Base-by-base conservation (phyloP, 2,113 vertebrate species). In the Lycocorax pyrrhopterus region DNA sequence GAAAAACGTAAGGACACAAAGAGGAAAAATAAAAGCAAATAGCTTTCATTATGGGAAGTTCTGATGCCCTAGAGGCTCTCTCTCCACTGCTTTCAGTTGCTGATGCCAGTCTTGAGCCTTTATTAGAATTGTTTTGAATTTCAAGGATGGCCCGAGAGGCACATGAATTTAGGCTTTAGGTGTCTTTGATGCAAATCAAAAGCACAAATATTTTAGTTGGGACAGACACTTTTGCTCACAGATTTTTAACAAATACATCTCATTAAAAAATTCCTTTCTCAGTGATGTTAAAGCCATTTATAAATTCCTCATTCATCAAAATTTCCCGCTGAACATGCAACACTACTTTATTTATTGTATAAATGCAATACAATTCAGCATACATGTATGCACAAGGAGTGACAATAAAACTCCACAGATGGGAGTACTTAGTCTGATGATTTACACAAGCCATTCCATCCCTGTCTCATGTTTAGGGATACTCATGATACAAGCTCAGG, bases 251-350 rank as follows among this genome's bases (percentile, higher is more conserved):
- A 78, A 47, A 33, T 12, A 8, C 3, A 41, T 10, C 11, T 58
- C 21, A 64, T 63, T 39, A 3, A 43, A 29, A 35, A 49, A 4
- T 16, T 53, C 11, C 6, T 47, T 53, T 87, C 35, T 68, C 32
- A 49, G 16, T 12, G 2, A 73, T 8, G 7, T 10, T 33, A 53
- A 76, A 88, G 41, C 6, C n/a, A 74, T 66, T 73, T 49, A 66
- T n/a, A 56, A 85, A 76, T 12, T 32, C 39, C 6, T 17, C 20
- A 52, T 81, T 46, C 46, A 66, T 46, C 18, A 73, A 35, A 53
- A 80, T 44, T 67, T 30, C 27, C 33, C 0, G 0, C 11, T 53
- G 17, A 52, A 33, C 4, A 51, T 15, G 12, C 2, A 0, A 44
- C 55, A 46, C 5, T 35, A 51, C 25, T 10, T 15, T 53, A 43